These are phyloP conservation scores for Lamellibrachia luymesi DNA, from an alignment of 1,140 invertebrate genomes.

Conservation along the genomic window DNA sequence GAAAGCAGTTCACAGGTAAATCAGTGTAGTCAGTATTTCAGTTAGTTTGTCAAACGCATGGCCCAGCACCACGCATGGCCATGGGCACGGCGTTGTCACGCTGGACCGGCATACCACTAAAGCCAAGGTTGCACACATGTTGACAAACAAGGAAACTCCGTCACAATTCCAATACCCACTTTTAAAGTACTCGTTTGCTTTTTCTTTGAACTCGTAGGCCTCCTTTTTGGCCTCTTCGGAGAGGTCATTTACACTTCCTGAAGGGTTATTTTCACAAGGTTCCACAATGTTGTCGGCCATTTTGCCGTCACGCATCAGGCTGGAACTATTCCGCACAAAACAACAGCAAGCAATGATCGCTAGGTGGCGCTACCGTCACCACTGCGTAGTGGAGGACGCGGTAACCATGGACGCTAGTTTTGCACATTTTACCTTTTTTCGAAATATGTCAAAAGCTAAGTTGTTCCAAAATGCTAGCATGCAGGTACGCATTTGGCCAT, in stretches of 20 bases:
- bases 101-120: neutral
- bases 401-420: too few species aligned
- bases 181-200: conserved; percentile 84
- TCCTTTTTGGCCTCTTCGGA: conserved; percentile 51
- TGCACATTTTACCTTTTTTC: too few species aligned
- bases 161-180: conserved; percentile 62
- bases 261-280: neutral
- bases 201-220: conserved; percentile 77
- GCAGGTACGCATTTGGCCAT: too few species aligned
- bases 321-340: neutral
- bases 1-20: neutral
- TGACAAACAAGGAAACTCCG: neutral
- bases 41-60: neutral
- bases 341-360: neutral
- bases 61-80: neutral
- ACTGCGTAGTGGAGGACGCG: neutral
- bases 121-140: neutral
- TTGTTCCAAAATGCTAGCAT: too few species aligned
- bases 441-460: too few species aligned
- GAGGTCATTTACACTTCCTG: conserved; percentile 25
- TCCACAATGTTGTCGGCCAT: neutral
- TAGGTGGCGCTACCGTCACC: neutral
- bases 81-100: neutral
- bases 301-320: neutral
- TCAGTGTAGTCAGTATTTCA: neutral